Conservation (phyloP, 2,888 invertebrate genomes). For the Apamea sordens region DNA sequence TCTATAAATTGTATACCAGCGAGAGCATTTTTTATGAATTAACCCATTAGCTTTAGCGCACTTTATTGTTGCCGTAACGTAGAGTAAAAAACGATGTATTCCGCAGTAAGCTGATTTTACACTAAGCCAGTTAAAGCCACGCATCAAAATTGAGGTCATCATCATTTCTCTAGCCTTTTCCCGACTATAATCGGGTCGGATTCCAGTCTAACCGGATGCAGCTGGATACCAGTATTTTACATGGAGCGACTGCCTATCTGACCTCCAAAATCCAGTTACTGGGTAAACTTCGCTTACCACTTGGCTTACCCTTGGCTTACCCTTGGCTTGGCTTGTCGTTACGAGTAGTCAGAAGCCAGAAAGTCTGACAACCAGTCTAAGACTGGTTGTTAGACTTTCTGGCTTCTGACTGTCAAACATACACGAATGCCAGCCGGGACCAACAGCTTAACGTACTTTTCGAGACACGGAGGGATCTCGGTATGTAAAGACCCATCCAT, state of each 20-base stretch:
- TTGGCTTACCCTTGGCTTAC: too few relatives aligned
- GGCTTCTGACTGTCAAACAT: too few relatives aligned
- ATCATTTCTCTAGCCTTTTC: neutral
- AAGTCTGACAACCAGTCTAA: too few relatives aligned
- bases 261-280: too few relatives aligned
- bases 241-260: too few relatives aligned
- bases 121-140: slow-evolving; percentile 17
- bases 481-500: neutral
- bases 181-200: neutral
- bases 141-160: neutral
- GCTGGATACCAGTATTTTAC: too few relatives aligned
- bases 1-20: neutral
- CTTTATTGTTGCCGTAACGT: neutral
- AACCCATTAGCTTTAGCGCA: neutral
- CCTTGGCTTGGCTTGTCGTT: too few relatives aligned
- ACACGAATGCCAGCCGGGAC: neutral
- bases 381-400: too few relatives aligned
- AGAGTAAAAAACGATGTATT: slow-evolving; percentile 51
- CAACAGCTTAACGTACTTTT: neutral
- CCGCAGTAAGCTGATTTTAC: slow-evolving; percentile 42
- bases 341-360: too few relatives aligned
- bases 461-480: neutral
- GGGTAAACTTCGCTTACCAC: too few relatives aligned
- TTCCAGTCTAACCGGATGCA: neutral
- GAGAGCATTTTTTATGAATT: neutral